Base-by-base conservation (phyloP, 2,888 invertebrate genomes). In the Crematogaster levior region DNA sequence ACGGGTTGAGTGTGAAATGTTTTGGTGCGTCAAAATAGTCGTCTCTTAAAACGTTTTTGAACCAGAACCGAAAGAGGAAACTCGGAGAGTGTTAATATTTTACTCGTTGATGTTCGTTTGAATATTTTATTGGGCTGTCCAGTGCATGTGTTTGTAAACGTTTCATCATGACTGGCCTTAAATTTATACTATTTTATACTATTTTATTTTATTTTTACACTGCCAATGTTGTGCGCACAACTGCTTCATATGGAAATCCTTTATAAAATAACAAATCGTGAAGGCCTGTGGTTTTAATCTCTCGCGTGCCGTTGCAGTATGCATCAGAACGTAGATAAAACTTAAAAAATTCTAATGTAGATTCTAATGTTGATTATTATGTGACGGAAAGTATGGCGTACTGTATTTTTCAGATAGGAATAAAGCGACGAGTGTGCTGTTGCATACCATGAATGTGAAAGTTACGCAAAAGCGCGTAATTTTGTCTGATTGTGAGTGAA, bases 261-360 rank as follows among this genome's bases (percentile, higher is more conserved):
- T 63, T 37, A 24, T 40, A 68, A 70, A 70, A 79, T 34, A 77
- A 77, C 15, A 77, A 68, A 43, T 21, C 48, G 30, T 53, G 18
- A 48, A 21, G 24, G 21, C 27, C 43, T 21, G 70, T 24, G 68
- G 70, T 56, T 79, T 79, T 56, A 18, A 79, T 43, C 56, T 56
- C 53, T 79, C 56, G 77, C 77, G 77, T 79, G 77, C 70, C 70
- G 56, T 21, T 34, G 70, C 43, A 34, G 43, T 77, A 77, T 77
- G 70, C 70, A 56, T 79, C 77, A 79, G n/a, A 46, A 43, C 18
- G 70, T 34, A 56, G 77, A 79, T 79, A 79, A 79, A 53, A 79
- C 40, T 56, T 79, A 70, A 79, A 70, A 70, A 56, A 79, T 68
- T 79, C 70, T 56, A 79, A 79, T 70, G 77, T 21, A 79, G 70